phyloP scores from a whole-genome alignment of 2,113 vertebrate species.

The Danio rerio region DNA sequence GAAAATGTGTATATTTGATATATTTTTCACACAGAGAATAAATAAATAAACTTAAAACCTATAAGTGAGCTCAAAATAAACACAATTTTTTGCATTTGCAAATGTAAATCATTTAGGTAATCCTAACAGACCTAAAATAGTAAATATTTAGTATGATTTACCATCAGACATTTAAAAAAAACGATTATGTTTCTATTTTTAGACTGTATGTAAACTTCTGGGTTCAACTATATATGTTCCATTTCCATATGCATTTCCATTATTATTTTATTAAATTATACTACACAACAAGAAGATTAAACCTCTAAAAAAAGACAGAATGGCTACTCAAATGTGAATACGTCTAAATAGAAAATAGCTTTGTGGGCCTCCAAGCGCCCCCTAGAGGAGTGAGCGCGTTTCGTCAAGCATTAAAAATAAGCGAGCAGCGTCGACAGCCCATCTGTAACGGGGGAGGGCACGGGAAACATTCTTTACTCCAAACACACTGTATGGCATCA shows the following conservation, averaged over 20 bases:
- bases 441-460: slow-evolving; percentile 15
- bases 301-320: neutral
- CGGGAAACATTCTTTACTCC: slow-evolving; percentile 1
- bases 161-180: no score
- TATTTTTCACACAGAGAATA: no score
- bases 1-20: no score
- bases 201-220: no score
- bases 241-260: neutral
- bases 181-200: no score
- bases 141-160: no score
- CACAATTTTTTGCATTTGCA: no score
- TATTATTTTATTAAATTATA: neutral
- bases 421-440: neutral
- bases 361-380: neutral
- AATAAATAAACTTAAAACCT: no score
- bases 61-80: no score
- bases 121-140: no score
- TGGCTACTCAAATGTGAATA: neutral
- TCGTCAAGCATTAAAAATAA: neutral
- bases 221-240: no score
- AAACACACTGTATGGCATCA: neutral
- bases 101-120: no score
- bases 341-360: neutral
- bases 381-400: neutral
- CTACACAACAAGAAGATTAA: neutral